Conservation (phyloP, 1,140 invertebrate species). For the Ladona fulva region DNA sequence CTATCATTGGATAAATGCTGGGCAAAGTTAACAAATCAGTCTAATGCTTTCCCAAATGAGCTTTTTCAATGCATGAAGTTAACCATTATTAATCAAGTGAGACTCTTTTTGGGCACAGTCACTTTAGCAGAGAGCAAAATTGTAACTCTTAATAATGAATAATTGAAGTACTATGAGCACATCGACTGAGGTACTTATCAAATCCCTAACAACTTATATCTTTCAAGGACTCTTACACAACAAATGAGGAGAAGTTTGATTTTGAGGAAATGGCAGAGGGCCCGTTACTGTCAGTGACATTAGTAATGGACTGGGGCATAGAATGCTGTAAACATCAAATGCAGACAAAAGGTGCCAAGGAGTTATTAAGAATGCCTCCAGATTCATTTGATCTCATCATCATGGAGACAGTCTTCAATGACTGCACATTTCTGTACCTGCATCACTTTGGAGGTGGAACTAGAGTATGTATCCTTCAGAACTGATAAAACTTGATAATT, state of each 20-base stretch:
- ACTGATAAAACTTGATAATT: too few species aligned
- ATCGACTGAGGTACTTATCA: too few species aligned
- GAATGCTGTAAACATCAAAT: not conserved
- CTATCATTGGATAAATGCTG: too few species aligned
- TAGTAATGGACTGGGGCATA: not conserved
- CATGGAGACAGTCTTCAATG: not conserved
- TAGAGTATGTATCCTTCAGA: not conserved
- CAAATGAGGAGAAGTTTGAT: not conserved
- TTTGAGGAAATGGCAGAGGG: not conserved
- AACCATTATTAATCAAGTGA: too few species aligned
- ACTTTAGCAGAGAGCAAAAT: too few species aligned
- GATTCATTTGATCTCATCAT: constrained; percentile 12
- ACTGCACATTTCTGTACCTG: not conserved
- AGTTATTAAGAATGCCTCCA: not conserved
- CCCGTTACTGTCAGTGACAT: not conserved
- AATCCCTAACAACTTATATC: too few species aligned
- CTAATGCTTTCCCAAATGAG: too few species aligned
- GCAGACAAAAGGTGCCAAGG: not conserved
- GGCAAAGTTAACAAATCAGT: too few species aligned
- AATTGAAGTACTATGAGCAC: too few species aligned
- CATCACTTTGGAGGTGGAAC: constrained; percentile 9
- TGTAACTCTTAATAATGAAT: too few species aligned
- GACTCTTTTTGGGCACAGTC: too few species aligned
- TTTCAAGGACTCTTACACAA: not conserved
- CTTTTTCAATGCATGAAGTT: too few species aligned